phyloP scores from a whole-genome alignment of 2,797 vertebrate genomes.

The Heterohyrax brucei region DNA sequence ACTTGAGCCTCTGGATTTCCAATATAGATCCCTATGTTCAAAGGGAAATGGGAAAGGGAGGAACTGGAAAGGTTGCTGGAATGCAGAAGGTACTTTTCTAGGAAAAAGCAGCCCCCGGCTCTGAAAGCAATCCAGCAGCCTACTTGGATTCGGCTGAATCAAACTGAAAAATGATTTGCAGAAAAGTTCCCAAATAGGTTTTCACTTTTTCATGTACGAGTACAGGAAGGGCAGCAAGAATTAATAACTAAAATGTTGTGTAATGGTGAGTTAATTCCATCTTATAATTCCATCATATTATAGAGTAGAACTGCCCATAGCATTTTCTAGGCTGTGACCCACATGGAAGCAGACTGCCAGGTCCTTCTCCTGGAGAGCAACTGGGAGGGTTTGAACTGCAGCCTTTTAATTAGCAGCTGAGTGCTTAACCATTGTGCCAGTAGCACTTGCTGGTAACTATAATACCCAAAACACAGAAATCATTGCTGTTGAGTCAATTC shows the following conservation, averaged over 20 bases:
- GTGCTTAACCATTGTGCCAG: no score
- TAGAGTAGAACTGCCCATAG: no score
- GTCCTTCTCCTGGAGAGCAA: no score
- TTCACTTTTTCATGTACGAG: not conserved
- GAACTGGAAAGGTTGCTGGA: not conserved
- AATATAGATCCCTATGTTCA: not conserved
- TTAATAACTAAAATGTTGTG: not conserved
- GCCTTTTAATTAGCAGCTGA: no score
- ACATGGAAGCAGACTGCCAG: no score
- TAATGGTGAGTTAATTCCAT: not conserved
- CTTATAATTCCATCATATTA: no score
- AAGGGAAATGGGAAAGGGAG: not conserved
- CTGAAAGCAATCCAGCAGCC: not conserved
- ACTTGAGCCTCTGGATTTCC: not conserved
- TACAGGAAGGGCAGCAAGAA: slow-evolving; percentile 14
- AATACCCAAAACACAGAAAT: no score
- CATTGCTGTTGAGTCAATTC: not conserved
- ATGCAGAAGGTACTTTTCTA: not conserved
- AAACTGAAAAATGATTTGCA: slow-evolving; percentile 10
- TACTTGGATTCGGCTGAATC: not conserved
- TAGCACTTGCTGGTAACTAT: no score
- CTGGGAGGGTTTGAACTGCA: no score
- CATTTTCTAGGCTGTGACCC: no score
- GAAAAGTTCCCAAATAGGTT: slow-evolving; percentile 26
- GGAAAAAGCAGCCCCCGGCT: not conserved